Conservation (phyloP, 2,888 invertebrate species). For the Andrena marginata region DNA sequence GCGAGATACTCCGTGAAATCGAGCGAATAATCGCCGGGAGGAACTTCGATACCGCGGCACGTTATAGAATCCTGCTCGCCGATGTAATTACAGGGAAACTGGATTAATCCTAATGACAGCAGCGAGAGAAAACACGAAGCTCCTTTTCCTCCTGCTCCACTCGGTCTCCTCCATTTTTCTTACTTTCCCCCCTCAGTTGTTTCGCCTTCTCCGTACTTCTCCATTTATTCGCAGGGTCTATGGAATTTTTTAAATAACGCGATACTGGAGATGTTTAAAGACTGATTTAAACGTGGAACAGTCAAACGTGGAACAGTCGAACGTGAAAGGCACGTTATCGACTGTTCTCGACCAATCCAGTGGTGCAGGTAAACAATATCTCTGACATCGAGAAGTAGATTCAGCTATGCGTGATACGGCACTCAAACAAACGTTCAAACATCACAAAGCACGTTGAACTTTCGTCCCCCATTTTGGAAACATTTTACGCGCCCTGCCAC, state of each 20-base stretch:
- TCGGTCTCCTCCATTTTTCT: too few species aligned
- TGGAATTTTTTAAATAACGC: conserved; percentile 34
- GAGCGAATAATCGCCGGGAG: conserved; percentile 20
- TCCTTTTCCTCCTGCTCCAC: background rate
- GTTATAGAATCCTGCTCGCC: conserved; percentile 13
- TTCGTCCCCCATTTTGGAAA: too few species aligned
- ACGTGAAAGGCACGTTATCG: too few species aligned
- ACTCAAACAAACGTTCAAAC: too few species aligned
- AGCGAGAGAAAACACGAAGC: conserved; percentile 26
- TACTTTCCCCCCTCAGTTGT: background rate
- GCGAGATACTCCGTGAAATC: conserved; percentile 2
- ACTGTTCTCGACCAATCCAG: too few species aligned
- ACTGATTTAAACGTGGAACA: background rate
- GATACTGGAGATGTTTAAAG: conserved; percentile 32
- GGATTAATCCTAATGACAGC: conserved; percentile 52
- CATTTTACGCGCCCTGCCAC: too few species aligned
- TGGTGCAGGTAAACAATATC: too few species aligned
- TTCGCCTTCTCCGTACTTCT: conserved; percentile 8
- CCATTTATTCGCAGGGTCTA: conserved; percentile 38
- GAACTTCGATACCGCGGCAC: conserved; percentile 26
- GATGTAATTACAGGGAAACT: conserved; percentile 46
- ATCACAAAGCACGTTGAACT: too few species aligned
- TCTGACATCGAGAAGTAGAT: too few species aligned
- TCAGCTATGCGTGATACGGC: too few species aligned
- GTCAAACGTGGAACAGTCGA: too few species aligned